Evolutionary conservation across 2,888 invertebrate genomes (phyloP).

Genomic region (Dusona sp.): DNA sequence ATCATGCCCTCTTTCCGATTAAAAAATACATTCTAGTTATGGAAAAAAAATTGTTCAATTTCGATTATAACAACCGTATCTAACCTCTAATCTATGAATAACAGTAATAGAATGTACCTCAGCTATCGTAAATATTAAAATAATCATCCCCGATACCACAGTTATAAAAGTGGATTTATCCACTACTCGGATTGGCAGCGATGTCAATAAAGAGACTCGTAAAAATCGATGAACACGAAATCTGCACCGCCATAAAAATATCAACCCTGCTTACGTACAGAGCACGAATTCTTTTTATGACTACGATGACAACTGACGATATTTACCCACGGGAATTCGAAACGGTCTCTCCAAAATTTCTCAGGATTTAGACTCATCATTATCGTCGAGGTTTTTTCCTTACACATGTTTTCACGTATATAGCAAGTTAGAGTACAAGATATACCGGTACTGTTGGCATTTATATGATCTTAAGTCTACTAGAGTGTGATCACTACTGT

Average conservation of each 20-base stretch:
- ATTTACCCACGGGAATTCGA: background rate
- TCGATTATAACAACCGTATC: too few species aligned
- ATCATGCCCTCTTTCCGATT: too few species aligned
- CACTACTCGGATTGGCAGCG: background rate
- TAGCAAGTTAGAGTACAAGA: conserved; percentile 39
- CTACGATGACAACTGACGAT: background rate
- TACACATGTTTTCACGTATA: conserved; percentile 56
- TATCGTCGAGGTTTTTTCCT: background rate
- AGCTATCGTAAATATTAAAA: background rate
- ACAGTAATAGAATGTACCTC: background rate
- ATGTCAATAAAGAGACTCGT: background rate
- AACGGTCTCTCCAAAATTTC: conserved; percentile 3
- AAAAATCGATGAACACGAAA: background rate
- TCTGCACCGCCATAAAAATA: background rate
- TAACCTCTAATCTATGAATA: too few species aligned
- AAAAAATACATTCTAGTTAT: too few species aligned
- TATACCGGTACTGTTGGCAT: conserved; percentile 18
- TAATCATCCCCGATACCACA: background rate
- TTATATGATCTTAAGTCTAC: conserved; percentile 27
- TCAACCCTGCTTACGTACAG: background rate
- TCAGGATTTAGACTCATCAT: background rate
- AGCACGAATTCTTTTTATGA: background rate
- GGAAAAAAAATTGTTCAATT: too few species aligned
- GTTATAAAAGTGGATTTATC: background rate
- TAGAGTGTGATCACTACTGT: conserved; percentile 55